Evolutionary conservation across 1,140 invertebrate genomes (phyloP).

Genomic region (Pollicipes pollicipes): DNA sequence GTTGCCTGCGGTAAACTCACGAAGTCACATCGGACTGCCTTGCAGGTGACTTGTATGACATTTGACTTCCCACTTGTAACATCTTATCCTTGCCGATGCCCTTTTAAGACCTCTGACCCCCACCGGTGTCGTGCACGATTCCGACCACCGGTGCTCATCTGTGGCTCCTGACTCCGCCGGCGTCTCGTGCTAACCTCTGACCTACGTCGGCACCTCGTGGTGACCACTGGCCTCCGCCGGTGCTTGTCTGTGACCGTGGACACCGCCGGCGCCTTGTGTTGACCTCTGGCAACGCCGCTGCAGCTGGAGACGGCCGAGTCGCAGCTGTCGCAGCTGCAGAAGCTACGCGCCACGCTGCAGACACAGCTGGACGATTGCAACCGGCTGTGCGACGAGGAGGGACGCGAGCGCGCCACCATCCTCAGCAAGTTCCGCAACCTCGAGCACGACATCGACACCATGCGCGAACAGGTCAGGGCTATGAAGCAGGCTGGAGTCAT

Average conservation of each 20-base stretch:
- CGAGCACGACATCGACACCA: constrained; percentile 42
- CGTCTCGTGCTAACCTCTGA: no score
- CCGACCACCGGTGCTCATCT: no score
- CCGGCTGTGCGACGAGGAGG: constrained; percentile 88
- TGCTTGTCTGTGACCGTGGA: not conserved
- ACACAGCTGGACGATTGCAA: constrained; percentile 93
- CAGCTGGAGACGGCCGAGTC: constrained; percentile 40
- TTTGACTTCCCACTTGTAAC: no score
- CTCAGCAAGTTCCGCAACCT: constrained; percentile 32
- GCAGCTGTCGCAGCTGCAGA: constrained; percentile 30
- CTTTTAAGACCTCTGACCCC: no score
- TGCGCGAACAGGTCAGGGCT: constrained; percentile 90
- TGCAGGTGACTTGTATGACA: no score
- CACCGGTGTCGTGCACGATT: no score
- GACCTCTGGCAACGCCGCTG: constrained; percentile 13
- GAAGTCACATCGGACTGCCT: no score
- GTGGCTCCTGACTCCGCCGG: no score
- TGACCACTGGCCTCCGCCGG: not conserved
- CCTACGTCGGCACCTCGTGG: no score
- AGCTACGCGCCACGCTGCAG: constrained; percentile 80
- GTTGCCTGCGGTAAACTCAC: no score
- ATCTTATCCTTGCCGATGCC: no score
- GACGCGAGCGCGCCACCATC: constrained; percentile 61
- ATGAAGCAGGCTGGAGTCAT: no score
- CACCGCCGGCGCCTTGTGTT: not conserved